Percentiles rank a stretch among this genome's conserved stretches.
Evolutionary conservation across 2,888 invertebrate genomes (phyloP).

Genomic region (Leptopilina syphax): DNA sequence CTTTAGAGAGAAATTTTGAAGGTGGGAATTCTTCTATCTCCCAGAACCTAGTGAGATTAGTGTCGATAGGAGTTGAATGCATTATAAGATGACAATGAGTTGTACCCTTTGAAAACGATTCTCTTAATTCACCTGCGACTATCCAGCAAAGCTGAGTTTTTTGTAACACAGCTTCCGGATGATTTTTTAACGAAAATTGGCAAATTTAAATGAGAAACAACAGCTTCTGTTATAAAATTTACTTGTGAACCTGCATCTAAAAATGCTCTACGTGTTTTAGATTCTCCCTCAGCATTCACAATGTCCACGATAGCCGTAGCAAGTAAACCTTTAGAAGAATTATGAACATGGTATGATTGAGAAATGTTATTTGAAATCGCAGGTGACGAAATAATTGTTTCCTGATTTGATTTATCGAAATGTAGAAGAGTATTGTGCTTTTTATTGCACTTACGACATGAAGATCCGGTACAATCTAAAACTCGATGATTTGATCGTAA

Average conservation of each 20-base stretch:
- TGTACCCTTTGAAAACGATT: too few relatives aligned
- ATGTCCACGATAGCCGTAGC: slow-evolving; percentile 12
- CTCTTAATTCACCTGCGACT: too few relatives aligned
- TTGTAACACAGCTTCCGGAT: too few relatives aligned
- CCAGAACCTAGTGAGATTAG: too few relatives aligned
- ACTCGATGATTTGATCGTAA: slow-evolving; percentile 1
- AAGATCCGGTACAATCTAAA: not conserved
- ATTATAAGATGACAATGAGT: too few relatives aligned
- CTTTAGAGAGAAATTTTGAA: too few relatives aligned
- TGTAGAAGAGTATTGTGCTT: not conserved
- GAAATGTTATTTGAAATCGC: not conserved
- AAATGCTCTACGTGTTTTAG: not conserved
- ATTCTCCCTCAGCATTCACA: not conserved
- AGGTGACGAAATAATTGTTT: not conserved
- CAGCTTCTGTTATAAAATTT: not conserved
- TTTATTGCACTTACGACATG: not conserved
- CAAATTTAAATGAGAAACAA: not conserved
- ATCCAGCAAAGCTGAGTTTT: too few relatives aligned
- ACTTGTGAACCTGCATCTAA: not conserved
- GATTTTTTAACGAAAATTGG: too few relatives aligned
- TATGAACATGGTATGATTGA: not conserved
- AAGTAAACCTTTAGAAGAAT: not conserved
- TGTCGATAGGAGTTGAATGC: too few relatives aligned
- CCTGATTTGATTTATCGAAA: not conserved
- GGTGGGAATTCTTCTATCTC: too few relatives aligned